A percentile compares a stretch with the other conserved stretches of the same genome.
Evolutionary conservation across 1,140 invertebrate species (phyloP).

Genomic region (Rhagoletis pomonella): DNA sequence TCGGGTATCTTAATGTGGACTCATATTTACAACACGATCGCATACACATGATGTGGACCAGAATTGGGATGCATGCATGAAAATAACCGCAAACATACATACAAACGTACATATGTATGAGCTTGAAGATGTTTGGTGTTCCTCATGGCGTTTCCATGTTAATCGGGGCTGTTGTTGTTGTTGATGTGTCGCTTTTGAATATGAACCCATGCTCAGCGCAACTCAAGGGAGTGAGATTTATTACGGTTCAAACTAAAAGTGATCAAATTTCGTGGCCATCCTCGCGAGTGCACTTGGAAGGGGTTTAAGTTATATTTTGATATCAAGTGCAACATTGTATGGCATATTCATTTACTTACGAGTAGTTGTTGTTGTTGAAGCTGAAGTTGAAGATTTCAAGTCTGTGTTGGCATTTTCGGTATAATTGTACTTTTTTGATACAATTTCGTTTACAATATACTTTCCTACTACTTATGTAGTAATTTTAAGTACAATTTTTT

Average conservation of each 20-base stretch:
- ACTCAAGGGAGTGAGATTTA: constrained; percentile 41
- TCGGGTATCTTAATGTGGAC: constrained; percentile 19
- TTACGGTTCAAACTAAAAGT: constrained; percentile 47
- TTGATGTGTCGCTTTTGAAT: not conserved
- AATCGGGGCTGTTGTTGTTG: not conserved
- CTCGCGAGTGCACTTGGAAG: not conserved
- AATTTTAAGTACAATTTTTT: too few relatives aligned
- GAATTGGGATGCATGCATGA: not conserved
- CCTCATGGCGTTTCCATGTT: constrained; percentile 30
- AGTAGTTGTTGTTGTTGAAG: not conserved
- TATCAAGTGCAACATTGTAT: constrained; percentile 46
- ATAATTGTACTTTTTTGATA: too few relatives aligned
- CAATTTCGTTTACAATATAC: too few relatives aligned
- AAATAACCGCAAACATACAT: not conserved
- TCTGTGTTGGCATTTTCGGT: not conserved
- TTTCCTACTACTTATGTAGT: too few relatives aligned
- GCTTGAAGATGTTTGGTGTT: constrained; percentile 5
- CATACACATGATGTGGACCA: not conserved
- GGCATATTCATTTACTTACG: not conserved
- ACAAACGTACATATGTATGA: not conserved
- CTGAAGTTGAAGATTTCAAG: constrained; percentile 40
- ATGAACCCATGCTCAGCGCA: constrained; percentile 1
- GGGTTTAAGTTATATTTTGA: constrained; percentile 2
- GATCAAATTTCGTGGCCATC: constrained; percentile 42
- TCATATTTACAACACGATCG: constrained; percentile 38